phyloP scores from a whole-genome alignment of 2,888 invertebrate species.

The Brenthis ino region DNA sequence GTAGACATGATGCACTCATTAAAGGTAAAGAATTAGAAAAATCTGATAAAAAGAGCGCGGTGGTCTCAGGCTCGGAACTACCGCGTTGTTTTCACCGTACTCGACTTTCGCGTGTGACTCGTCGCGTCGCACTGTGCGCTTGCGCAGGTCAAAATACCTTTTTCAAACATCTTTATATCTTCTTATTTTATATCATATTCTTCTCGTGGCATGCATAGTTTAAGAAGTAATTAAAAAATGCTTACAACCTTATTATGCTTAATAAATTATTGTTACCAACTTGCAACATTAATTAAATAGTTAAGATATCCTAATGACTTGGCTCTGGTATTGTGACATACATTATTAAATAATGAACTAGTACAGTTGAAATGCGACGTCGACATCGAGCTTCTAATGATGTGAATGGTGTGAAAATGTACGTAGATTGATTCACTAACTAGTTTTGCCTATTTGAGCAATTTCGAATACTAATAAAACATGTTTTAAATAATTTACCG shows the following conservation, averaged over 20 bases:
- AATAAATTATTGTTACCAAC: too few species aligned
- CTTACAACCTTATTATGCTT: too few species aligned
- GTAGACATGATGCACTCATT: background rate
- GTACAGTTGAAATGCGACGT: background rate
- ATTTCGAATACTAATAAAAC: background rate
- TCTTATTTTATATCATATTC: too few species aligned
- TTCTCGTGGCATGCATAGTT: too few species aligned
- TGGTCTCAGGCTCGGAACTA: slow-evolving; percentile 5
- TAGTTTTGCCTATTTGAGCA: background rate
- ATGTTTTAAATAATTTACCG: too few species aligned
- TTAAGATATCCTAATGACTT: too few species aligned
- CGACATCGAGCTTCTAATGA: background rate
- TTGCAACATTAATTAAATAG: background rate
- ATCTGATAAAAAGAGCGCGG: slow-evolving; percentile 13
- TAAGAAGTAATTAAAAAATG: too few species aligned
- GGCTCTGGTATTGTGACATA: too few species aligned
- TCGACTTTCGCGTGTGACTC: slow-evolving; percentile 18
- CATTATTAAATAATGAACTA: background rate
- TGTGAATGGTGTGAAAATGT: background rate
- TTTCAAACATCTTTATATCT: too few species aligned
- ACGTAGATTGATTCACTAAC: background rate
- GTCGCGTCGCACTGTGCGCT: background rate
- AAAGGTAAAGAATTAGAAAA: slow-evolving; percentile 12
- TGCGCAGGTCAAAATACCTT: too few species aligned
- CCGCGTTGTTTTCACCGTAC: slow-evolving; percentile 19